Conservation (phyloP, 1,140 invertebrate genomes). For the Drosophila pachea region DNA sequence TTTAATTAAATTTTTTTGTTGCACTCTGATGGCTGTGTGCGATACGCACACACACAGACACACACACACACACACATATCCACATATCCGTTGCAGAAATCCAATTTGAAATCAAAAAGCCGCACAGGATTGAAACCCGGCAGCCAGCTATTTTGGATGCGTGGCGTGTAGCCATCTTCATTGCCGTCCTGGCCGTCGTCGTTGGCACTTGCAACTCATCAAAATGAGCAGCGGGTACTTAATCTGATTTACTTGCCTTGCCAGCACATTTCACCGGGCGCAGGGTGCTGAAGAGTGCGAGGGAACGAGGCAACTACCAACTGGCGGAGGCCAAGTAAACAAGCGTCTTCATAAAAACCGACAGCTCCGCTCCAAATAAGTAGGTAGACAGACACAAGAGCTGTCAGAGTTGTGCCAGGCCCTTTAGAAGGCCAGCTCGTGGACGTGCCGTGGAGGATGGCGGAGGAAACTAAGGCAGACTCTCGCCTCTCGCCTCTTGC, state of each 20-base stretch:
- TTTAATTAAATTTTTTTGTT: conserved; percentile 44
- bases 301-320: conserved; percentile 3
- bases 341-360: conserved; percentile 75
- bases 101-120: conserved; percentile 65
- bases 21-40: conserved; percentile 23
- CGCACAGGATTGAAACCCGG: conserved; percentile 29
- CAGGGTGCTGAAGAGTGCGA: no score
- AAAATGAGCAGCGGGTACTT: conserved; percentile 77
- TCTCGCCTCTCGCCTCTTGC: no score
- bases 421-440: no score
- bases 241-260: conserved; percentile 74
- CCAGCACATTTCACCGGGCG: background rate
- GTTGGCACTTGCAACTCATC: conserved; percentile 62
- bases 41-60: conserved; percentile 6
- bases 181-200: conserved; percentile 4
- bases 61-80: background rate
- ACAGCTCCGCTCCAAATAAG: conserved; percentile 45
- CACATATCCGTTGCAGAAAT: conserved; percentile 47
- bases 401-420: background rate
- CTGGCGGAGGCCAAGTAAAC: conserved; percentile 64
- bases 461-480: conserved; percentile 2
- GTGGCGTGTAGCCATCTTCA: conserved; percentile 12
- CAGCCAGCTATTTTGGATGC: conserved; percentile 40
- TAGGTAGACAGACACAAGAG: conserved; percentile 1
- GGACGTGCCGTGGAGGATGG: background rate